Conservation (phyloP, 1,140 invertebrate genomes). For the Myzus persicae region DNA sequence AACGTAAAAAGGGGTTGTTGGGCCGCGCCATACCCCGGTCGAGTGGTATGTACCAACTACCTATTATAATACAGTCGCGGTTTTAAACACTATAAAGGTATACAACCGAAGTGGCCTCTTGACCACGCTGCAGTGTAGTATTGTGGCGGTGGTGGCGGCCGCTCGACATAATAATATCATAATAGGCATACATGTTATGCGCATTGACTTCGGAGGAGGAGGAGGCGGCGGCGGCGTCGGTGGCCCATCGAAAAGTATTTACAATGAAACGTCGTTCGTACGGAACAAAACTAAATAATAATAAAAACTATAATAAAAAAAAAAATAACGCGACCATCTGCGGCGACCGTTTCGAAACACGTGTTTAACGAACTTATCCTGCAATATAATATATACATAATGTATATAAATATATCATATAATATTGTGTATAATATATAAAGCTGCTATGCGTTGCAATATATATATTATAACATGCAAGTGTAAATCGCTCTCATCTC, state of each 20-base stretch:
- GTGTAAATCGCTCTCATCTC: neutral
- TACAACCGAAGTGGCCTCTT: slow-evolving; percentile 21
- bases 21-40: neutral
- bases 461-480: neutral
- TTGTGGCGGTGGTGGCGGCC: neutral
- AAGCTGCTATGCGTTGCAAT: neutral
- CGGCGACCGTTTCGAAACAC: slow-evolving; percentile 27
- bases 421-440: neutral
- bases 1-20: slow-evolving; percentile 14
- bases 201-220: neutral
- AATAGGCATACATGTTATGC: neutral
- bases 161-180: neutral
- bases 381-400: neutral
- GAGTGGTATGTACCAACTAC: neutral
- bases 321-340: neutral
- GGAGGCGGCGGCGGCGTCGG: neutral
- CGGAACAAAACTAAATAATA: neutral
- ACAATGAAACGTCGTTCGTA: slow-evolving; percentile 38
- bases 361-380: slow-evolving; percentile 19
- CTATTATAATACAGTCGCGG: neutral
- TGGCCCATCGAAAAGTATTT: slow-evolving; percentile 32
- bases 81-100: slow-evolving; percentile 7
- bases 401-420: neutral
- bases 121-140: neutral
- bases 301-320: neutral